Evolutionary conservation across 2,888 invertebrate species (phyloP).

Genomic region (Ophion ventricosus): DNA sequence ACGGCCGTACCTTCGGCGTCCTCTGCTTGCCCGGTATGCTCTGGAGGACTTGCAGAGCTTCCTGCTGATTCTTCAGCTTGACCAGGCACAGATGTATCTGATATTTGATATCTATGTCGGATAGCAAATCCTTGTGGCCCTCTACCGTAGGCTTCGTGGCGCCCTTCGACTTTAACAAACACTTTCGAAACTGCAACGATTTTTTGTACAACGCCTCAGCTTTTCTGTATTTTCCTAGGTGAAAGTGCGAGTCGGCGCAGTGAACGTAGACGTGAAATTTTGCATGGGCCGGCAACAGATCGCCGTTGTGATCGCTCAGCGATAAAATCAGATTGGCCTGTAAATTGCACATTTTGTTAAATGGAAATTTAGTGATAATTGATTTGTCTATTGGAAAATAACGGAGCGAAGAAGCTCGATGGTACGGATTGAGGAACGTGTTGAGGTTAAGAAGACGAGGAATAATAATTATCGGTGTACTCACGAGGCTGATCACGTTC

Average conservation of each 20-base stretch:
- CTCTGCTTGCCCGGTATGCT: constrained; percentile 87
- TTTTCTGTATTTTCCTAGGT: constrained; percentile 87
- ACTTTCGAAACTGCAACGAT: constrained; percentile 87
- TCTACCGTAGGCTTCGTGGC: constrained; percentile 83
- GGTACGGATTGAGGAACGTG: background rate
- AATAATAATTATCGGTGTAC: constrained; percentile 70
- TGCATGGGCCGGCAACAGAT: constrained; percentile 85
- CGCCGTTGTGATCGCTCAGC: constrained; percentile 87
- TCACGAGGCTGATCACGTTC: constrained; percentile 89
- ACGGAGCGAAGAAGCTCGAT: background rate
- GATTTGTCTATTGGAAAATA: background rate
- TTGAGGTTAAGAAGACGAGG: constrained; percentile 19
- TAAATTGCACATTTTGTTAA: constrained; percentile 71
- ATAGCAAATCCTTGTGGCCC: constrained; percentile 84
- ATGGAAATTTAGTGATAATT: background rate
- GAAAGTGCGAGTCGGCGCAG: constrained; percentile 89
- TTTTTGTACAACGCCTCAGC: constrained; percentile 88
- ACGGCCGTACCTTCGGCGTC: constrained; percentile 84
- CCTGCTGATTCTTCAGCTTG: constrained; percentile 87
- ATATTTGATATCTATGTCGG: constrained; percentile 89
- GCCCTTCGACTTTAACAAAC: constrained; percentile 85
- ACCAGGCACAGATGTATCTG: constrained; percentile 89
- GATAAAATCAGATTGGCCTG: constrained; percentile 88
- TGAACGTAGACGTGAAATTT: constrained; percentile 89
- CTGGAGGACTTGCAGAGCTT: constrained; percentile 86